These are phyloP conservation scores for Anthoscopus minutus DNA, from an alignment of 2,113 vertebrate species.

Conservation along the genomic window DNA sequence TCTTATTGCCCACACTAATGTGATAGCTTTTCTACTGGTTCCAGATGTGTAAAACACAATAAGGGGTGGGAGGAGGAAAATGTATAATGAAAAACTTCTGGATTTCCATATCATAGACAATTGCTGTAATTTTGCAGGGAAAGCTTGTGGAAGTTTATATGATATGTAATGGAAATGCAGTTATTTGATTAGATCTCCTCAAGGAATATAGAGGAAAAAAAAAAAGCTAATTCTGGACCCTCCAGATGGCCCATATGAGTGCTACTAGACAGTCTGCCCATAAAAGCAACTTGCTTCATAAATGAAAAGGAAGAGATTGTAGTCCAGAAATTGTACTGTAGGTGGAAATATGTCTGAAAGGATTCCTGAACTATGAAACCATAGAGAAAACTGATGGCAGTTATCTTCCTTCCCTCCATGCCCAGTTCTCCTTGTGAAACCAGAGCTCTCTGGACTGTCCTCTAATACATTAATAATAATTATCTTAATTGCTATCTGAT, in stretches of 20 bases:
- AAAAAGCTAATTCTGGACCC: not conserved
- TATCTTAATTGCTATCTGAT: not conserved
- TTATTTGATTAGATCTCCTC: not conserved
- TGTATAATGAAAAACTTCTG: constrained; percentile 14
- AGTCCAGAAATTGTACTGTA: not conserved
- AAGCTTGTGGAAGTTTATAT: not conserved
- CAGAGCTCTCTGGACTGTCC: not conserved
- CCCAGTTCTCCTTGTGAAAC: not conserved
- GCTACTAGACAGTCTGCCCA: not conserved
- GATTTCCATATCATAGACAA: not conserved
- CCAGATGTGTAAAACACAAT: not conserved
- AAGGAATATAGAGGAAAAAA: not conserved
- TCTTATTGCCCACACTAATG: not conserved
- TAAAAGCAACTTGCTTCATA: not conserved
- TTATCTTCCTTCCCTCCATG: not conserved
- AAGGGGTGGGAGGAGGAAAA: not conserved
- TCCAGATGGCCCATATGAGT: not conserved
- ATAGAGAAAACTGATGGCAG: not conserved
- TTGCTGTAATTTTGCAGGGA: not conserved
- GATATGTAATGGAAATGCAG: not conserved
- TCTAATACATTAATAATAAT: not conserved
- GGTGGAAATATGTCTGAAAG: not conserved
- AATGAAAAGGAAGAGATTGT: not conserved
- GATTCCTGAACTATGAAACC: not conserved
- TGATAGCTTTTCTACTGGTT: not conserved